These are phyloP conservation scores for Alouatta palliata DNA, from an alignment of 2,113 vertebrate species.

Conservation along the genomic window DNA sequence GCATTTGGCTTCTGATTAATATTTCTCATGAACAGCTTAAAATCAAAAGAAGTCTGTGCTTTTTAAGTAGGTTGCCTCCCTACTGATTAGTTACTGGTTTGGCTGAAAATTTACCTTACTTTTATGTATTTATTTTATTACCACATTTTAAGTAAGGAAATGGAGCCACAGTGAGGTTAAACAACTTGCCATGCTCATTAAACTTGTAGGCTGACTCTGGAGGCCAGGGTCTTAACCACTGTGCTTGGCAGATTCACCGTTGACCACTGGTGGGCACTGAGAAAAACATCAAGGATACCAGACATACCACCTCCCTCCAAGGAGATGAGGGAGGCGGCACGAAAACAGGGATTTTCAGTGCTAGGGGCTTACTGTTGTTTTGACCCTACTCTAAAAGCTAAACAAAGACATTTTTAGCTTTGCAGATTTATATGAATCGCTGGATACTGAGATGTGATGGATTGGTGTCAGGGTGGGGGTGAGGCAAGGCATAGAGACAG, in stretches of 20 bases:
- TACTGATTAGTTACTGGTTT: background rate
- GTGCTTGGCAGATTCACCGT: accelerated
- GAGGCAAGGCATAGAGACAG: too few relatives aligned
- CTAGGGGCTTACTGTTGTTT: background rate
- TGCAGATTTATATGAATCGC: background rate
- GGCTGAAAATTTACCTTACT: background rate
- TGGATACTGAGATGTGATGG: background rate
- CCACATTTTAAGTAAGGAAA: background rate
- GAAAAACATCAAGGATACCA: background rate
- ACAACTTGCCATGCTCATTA: background rate
- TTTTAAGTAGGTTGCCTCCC: conserved; percentile 28
- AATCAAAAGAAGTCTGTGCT: background rate
- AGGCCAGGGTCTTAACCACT: background rate
- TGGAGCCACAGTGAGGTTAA: background rate
- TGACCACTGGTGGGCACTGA: background rate
- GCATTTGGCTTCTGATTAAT: conserved; percentile 21
- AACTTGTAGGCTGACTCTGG: background rate
- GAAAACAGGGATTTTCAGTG: background rate
- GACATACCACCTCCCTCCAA: background rate
- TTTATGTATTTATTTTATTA: background rate
- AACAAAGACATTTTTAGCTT: background rate
- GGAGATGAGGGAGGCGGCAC: background rate
- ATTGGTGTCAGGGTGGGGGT: background rate
- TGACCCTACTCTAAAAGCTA: background rate
- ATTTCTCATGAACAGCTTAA: conserved; percentile 42